These are phyloP conservation scores for Chinchilla lanigera DNA, from an alignment of 2,113 vertebrate species.

Conservation along the genomic window DNA sequence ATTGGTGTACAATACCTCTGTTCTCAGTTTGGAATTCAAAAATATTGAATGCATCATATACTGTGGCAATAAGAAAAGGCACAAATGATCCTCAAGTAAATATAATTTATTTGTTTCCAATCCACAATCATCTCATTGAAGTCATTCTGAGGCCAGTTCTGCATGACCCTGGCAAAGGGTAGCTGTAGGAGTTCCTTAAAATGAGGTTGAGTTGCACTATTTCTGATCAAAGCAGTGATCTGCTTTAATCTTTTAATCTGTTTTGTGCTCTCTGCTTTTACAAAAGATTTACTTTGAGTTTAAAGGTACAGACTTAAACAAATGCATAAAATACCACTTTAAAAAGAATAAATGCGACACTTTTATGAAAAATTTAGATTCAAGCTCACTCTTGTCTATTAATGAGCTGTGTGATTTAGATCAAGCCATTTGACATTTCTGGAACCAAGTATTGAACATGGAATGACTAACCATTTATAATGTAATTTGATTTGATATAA, in stretches of 20 bases:
- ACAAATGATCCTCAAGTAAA: not conserved
- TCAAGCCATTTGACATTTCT: not conserved
- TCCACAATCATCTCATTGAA: not conserved
- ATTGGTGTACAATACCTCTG: not conserved
- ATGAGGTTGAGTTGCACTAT: not conserved
- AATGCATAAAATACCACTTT: not conserved
- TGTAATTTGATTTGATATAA: conserved; percentile 10
- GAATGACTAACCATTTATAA: not conserved
- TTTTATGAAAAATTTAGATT: not conserved
- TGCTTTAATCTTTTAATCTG: conserved; percentile 23
- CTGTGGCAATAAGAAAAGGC: not conserved
- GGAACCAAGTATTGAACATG: not conserved
- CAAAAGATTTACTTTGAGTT: not conserved
- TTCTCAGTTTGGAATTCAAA: not conserved
- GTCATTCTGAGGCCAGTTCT: not conserved
- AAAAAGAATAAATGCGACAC: not conserved
- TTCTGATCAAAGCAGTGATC: not conserved
- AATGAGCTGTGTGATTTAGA: not conserved
- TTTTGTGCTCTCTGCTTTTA: not conserved
- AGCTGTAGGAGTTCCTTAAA: not conserved
- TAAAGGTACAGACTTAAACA: not conserved
- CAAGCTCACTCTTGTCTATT: not conserved
- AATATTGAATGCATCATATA: not conserved
- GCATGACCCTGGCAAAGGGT: not conserved
- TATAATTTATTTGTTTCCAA: not conserved